phyloP scores from a whole-genome alignment of 2,113 vertebrate genomes.

The Scytalopus superciliaris region DNA sequence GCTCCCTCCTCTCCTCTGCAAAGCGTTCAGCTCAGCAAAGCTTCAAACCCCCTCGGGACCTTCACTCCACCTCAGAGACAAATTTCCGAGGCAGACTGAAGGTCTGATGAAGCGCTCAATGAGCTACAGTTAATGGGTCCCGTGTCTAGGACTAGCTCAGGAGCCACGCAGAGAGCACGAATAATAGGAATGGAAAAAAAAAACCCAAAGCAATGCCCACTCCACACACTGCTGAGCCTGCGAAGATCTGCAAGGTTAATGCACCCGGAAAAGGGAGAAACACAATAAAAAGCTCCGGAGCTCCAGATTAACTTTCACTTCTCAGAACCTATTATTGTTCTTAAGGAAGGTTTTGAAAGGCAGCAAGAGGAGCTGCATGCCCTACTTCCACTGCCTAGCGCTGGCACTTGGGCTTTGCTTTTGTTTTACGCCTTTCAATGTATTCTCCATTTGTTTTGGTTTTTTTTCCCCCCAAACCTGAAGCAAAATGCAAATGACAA shows the following conservation, averaged over 20 bases:
- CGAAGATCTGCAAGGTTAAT: conserved; percentile 6
- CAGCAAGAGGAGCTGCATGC: neutral
- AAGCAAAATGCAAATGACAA: neutral
- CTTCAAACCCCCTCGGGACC: neutral
- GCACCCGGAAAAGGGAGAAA: neutral
- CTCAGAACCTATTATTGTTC: neutral
- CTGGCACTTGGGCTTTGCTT: neutral
- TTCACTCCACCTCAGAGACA: neutral
- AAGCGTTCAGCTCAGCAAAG: neutral
- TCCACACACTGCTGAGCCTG: neutral
- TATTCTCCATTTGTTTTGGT: neutral
- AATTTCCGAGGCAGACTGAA: neutral
- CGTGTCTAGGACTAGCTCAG: neutral
- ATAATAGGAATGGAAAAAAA: neutral
- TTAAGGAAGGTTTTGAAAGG: neutral
- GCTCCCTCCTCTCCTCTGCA: neutral
- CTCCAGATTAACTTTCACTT: conserved; percentile 10
- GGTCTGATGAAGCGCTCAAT: neutral
- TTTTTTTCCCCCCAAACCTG: neutral
- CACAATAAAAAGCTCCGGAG: conserved; percentile 6
- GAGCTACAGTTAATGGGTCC: neutral
- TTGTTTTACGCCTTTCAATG: neutral
- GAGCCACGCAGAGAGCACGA: neutral
- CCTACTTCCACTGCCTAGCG: neutral
- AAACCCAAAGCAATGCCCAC: neutral